Conservation (phyloP, 2,888 invertebrate genomes). For the Crocallis elinguaria region DNA sequence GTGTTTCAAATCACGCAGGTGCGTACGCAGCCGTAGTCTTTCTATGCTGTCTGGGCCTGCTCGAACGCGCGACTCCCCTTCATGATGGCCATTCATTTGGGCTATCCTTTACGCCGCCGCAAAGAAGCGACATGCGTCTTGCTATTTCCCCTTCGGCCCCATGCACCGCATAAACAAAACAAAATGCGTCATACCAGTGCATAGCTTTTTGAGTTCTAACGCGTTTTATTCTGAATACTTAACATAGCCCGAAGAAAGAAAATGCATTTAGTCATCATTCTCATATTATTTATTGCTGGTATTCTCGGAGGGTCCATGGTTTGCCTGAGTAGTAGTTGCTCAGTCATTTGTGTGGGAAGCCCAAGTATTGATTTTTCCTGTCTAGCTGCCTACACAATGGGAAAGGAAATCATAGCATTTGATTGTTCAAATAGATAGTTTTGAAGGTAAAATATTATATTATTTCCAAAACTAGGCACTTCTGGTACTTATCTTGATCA, state of each 20-base stretch:
- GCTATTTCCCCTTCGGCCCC: conserved; percentile 67
- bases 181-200: conserved; percentile 58
- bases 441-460: neutral
- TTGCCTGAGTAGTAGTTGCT: conserved; percentile 27
- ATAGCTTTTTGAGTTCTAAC: conserved; percentile 32
- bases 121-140: conserved; percentile 82
- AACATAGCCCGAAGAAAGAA: neutral
- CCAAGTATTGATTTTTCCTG: conserved; percentile 77
- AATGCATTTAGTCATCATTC: conserved; percentile 4
- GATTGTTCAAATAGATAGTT: neutral
- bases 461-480: neutral
- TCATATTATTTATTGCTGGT: conserved; percentile 4
- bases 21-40: conserved; percentile 98
- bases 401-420: conserved; percentile 43
- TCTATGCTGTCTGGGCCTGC: conserved; percentile 95
- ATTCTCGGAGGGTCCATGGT: conserved; percentile 1
- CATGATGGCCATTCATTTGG: conserved; percentile 85
- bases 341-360: conserved; percentile 48
- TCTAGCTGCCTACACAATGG: conserved; percentile 63
- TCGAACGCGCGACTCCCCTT: conserved; percentile 87
- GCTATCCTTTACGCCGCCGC: conserved; percentile 84
- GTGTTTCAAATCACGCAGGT: conserved; percentile 92
- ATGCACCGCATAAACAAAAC: conserved; percentile 75
- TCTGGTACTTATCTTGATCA: too few species aligned
- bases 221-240: neutral